Evolutionary conservation across 1,140 invertebrate genomes (phyloP).

Genomic region (Ips nitidus): DNA sequence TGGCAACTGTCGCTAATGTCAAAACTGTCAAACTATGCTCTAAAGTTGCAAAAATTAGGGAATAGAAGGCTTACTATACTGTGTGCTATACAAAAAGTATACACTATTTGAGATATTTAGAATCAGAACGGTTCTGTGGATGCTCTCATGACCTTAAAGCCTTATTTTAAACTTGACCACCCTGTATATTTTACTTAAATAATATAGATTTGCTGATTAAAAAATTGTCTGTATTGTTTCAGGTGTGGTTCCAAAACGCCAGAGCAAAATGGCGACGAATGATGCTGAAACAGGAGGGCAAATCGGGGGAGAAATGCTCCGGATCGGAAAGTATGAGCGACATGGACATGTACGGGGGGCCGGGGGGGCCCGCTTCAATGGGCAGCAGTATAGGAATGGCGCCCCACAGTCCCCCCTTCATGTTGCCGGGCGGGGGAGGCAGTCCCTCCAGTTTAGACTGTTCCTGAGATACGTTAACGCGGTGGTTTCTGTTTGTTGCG

Average conservation of each 20-base stretch:
- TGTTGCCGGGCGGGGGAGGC: constrained; percentile 43
- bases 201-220: no score
- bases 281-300: constrained; percentile 66
- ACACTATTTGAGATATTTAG: no score
- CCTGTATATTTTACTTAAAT: no score
- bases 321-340: constrained; percentile 50
- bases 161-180: no score
- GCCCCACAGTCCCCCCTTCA: constrained; percentile 51
- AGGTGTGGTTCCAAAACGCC: constrained; percentile 99
- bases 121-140: no score
- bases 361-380: constrained; percentile 50
- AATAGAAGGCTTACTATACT: no score
- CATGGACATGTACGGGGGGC: constrained; percentile 47
- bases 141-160: no score
- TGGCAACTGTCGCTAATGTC: no score
- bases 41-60: no score
- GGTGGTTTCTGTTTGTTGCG: constrained; percentile 3
- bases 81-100: no score
- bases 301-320: constrained; percentile 50
- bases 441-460: constrained; percentile 52
- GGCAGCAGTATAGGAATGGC: constrained; percentile 49
- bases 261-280: constrained; percentile 95
- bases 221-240: constrained; percentile 44
- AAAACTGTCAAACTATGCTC: no score
- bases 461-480: constrained; percentile 42